Base-by-base conservation (phyloP, 2,113 vertebrate genomes). In the Apaloderma vittatum region DNA sequence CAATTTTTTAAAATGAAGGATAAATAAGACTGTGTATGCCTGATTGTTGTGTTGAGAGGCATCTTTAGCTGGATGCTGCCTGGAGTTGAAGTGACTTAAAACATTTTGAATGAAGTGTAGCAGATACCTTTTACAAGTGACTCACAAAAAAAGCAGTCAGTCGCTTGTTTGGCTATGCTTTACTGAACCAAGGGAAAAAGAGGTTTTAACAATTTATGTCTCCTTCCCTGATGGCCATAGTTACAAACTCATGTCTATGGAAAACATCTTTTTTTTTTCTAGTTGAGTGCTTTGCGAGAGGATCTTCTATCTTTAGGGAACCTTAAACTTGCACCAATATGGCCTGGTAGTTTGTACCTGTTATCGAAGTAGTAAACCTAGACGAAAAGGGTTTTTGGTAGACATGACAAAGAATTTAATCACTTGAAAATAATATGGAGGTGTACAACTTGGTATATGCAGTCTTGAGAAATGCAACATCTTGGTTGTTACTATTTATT, bases 361-460 rank as follows among this genome's bases (percentile, higher is more conserved):
- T 59, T 68, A 40, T 3, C 27, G 23, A 19, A 54, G 17, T 26
- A 72, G 21, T 22, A 72, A 90, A 65, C 14, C 4, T 27, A 19
- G 30, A 59, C 78, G 40, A 40, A 3, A 2, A 29, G 4, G 4
- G 1, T 34, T 40, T 59, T 80, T 81, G 57, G 13, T 67, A 43
- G 67, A 23, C 5, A 0, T 26, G 37, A n/a, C 11, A 55, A 75
- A 70, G 59, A 45, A 17, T 49, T 59, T 11, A 55, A 80, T 45
- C 16, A 27, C 34, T 79, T 61, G 54, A 11, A 48, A 84, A 65
- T 36, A 32, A 20, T 26, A 8, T 15, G 8, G 45, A 62, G 18
- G 16, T 0, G 0, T 37, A 3, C 9, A 87, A 5, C 5, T 73
- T 73, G 5, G 3, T 30, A 14, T 34, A 4, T 84, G 45, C 29